Evolutionary conservation across 2,113 vertebrate species (phyloP).

Genomic region (Mesitornis unicolor): DNA sequence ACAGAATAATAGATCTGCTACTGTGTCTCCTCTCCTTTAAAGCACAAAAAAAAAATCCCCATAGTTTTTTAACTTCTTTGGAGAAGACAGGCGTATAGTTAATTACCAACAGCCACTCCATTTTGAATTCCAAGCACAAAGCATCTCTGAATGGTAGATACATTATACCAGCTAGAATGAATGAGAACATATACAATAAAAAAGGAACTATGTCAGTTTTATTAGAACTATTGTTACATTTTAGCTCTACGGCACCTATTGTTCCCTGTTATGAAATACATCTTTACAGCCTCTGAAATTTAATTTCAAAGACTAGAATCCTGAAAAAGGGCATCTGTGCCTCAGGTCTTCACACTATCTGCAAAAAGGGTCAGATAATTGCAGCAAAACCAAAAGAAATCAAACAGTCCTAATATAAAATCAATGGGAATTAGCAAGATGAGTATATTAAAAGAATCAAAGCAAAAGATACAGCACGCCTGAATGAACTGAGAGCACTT

Average conservation of each 20-base stretch:
- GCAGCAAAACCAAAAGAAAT: conserved; percentile 1
- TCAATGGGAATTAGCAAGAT: background rate
- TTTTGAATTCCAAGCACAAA: conserved; percentile 1
- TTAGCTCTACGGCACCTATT: background rate
- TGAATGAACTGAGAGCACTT: background rate
- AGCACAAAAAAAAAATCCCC: conserved; percentile 35
- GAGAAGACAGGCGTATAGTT: background rate
- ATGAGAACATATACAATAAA: background rate
- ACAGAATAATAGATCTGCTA: background rate
- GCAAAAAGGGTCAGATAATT: background rate
- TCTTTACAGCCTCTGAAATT: background rate
- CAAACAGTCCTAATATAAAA: background rate
- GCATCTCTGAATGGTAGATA: background rate
- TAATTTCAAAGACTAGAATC: background rate
- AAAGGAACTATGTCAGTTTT: background rate
- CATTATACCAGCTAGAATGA: background rate
- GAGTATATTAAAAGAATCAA: background rate
- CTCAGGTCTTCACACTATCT: background rate
- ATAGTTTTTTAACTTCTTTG: conserved; percentile 37
- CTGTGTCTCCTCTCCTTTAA: conserved; percentile 28
- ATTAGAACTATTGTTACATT: background rate
- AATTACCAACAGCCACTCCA: background rate
- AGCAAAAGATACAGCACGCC: background rate
- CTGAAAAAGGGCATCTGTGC: background rate
- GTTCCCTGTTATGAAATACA: background rate